A percentile compares a stretch with the other conserved stretches of the same genome.
phyloP scores from a whole-genome alignment of 1,140 invertebrate genomes.

The Lordiphosa collinella region DNA sequence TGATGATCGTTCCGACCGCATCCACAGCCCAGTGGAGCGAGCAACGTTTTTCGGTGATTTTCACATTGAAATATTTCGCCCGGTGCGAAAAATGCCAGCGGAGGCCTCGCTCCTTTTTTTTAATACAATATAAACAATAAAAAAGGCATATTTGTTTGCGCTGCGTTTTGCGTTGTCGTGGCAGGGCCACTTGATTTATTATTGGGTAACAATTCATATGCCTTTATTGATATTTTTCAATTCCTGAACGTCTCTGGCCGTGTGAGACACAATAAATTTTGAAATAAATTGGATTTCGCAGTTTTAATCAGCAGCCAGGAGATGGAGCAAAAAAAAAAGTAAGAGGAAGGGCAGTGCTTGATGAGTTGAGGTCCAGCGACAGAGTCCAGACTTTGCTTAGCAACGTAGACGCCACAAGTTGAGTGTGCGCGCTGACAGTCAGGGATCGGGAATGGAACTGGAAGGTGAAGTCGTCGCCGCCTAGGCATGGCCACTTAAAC shows the following conservation, averaged over 20 bases:
- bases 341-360: constrained; percentile 56
- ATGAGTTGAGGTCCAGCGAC: constrained; percentile 28
- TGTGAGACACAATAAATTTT: constrained; percentile 77
- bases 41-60: constrained; percentile 66
- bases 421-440: constrained; percentile 50
- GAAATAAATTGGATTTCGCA: constrained; percentile 77
- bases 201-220: constrained; percentile 76
- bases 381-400: constrained; percentile 9
- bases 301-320: constrained; percentile 68
- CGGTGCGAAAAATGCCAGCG: constrained; percentile 70
- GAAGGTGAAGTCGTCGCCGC: constrained; percentile 28
- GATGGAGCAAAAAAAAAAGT: constrained; percentile 46
- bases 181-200: constrained; percentile 62
- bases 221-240: constrained; percentile 77
- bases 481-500: constrained; percentile 64
- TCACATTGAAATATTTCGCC: constrained; percentile 70
- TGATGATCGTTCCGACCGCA: constrained; percentile 47
- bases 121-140: constrained; percentile 63
- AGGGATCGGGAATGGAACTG: constrained; percentile 29
- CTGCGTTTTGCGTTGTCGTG: constrained; percentile 14
- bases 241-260: constrained; percentile 69
- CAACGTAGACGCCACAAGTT: constrained; percentile 53
- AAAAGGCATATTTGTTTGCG: constrained; percentile 70
- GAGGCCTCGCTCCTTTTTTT: constrained; percentile 6
- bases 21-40: too few relatives aligned